phyloP scores from a whole-genome alignment of 2,113 vertebrate genomes.

The Rhea americana region DNA sequence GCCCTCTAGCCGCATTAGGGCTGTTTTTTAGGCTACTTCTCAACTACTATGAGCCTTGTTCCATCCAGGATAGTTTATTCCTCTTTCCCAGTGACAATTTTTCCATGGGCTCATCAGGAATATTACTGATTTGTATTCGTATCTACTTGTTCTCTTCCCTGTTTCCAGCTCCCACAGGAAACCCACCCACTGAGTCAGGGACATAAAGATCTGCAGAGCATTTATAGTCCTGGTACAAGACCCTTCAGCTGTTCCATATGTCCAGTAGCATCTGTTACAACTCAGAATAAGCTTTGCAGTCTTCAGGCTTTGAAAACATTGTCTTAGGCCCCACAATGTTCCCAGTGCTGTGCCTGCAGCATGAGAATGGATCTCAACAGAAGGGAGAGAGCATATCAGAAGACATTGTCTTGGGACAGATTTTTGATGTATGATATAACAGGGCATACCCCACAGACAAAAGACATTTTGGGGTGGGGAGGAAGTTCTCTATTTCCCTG shows the following conservation, averaged over 20 bases:
- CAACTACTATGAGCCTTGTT: background rate
- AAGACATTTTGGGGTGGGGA: background rate
- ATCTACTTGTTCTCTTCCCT: background rate
- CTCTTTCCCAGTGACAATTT: background rate
- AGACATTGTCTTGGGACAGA: background rate
- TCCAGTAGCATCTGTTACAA: slow-evolving; percentile 45
- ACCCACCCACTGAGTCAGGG: background rate
- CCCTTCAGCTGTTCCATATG: slow-evolving; percentile 46
- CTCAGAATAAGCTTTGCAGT: slow-evolving; percentile 45
- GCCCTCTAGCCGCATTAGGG: background rate
- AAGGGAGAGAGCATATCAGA: background rate
- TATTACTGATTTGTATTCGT: background rate
- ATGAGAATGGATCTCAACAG: background rate
- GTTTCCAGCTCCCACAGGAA: slow-evolving; percentile 11
- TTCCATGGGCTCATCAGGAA: background rate
- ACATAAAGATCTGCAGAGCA: slow-evolving; percentile 38
- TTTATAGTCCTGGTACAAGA: slow-evolving; percentile 35
- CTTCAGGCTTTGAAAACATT: slow-evolving; percentile 33
- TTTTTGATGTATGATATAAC: background rate
- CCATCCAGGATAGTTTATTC: background rate
- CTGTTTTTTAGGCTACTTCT: background rate
- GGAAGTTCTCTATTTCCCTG: background rate
- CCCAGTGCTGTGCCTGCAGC: background rate
- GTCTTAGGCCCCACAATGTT: background rate
- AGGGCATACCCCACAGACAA: background rate